Evolutionary conservation across 2,888 invertebrate genomes (phyloP), one percentile per base, ranked within the genome.

Genomic region (Tachystola acroxantha): DNA sequence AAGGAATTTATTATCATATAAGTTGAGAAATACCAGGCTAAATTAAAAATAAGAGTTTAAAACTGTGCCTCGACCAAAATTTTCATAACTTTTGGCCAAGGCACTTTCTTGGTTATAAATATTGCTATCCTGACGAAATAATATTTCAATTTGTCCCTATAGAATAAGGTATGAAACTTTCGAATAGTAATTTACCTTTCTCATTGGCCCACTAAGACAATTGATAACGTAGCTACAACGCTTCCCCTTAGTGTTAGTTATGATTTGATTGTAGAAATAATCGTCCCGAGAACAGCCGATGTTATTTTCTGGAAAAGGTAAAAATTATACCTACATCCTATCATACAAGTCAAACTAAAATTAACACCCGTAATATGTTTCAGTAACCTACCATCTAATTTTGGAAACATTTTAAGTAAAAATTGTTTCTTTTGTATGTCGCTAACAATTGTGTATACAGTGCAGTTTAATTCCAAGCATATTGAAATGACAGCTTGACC

Each of bases 401-500:
- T 24, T 0, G 78, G 75, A 35, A 67, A 76, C 7, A 68, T 9
- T 29, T 46, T 54, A 1, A 63, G 32, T 5, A 77, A 36, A 24
- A 61, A 53, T 0, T 42, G 48, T 35, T 75, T 75, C 40, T 72
- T 73, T 0, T 38, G 24, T 0, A 42, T 32, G 22, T 50, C 57
- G 29, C 64, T 59, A 6, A 78, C 75, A 1, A 66, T 60, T 0
- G 64, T 59, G 25, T 43, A 75, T 0, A 78, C 53, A 1, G 38
- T 45, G 28, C 72, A 75, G 1, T 58, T 43, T 2, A 58, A 2
- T 2, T 59, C 53, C 4, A 73, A 28, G 16, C 63, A 65, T 5
- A 78, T 13, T 1, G 67, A 51, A 42, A 76, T 73, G 0, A 64
- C 38, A 1, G 78, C 78, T 49, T 75, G 75, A 0, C 77, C 75